Percentiles rank a stretch among this genome's conserved stretches.
Evolutionary conservation across 2,888 invertebrate species (phyloP).

Genomic region (Nysson spinosus): DNA sequence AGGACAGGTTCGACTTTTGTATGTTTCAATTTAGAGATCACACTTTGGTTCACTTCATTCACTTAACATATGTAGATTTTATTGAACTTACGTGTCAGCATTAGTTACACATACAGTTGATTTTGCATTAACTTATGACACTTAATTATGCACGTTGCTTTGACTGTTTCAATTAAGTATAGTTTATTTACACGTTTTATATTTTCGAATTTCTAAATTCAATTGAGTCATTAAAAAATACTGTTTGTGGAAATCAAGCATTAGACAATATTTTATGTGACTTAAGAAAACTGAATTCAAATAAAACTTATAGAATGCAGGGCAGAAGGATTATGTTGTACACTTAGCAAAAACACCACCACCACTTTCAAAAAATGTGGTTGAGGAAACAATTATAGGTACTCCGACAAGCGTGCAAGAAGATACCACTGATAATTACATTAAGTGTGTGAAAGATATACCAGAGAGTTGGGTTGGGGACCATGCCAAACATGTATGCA

Average conservation of each 20-base stretch:
- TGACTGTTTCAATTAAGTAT: not conserved
- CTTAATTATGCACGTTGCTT: not conserved
- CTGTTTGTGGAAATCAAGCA: no score
- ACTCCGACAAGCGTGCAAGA: slow-evolving; percentile 74
- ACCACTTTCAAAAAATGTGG: slow-evolving; percentile 76
- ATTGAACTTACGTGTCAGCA: not conserved
- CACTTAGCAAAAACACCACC: slow-evolving; percentile 89
- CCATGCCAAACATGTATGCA: slow-evolving; percentile 87
- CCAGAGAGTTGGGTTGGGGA: slow-evolving; percentile 86
- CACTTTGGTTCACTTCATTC: slow-evolving; percentile 35
- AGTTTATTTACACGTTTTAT: not conserved
- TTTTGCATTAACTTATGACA: not conserved
- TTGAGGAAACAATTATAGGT: slow-evolving; percentile 74
- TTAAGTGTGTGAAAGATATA: slow-evolving; percentile 80
- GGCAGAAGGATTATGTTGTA: slow-evolving; percentile 86
- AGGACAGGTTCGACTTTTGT: slow-evolving; percentile 83
- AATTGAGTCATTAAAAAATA: not conserved
- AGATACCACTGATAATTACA: slow-evolving; percentile 74
- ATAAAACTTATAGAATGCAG: slow-evolving; percentile 78
- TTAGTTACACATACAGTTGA: not conserved
- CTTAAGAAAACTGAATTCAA: no score
- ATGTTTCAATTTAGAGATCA: slow-evolving; percentile 24
- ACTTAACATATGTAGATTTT: slow-evolving; percentile 48
- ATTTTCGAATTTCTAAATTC: not conserved
- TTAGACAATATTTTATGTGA: no score